phyloP scores from a whole-genome alignment of 1,140 invertebrate species.

The Bombus turneri region DNA sequence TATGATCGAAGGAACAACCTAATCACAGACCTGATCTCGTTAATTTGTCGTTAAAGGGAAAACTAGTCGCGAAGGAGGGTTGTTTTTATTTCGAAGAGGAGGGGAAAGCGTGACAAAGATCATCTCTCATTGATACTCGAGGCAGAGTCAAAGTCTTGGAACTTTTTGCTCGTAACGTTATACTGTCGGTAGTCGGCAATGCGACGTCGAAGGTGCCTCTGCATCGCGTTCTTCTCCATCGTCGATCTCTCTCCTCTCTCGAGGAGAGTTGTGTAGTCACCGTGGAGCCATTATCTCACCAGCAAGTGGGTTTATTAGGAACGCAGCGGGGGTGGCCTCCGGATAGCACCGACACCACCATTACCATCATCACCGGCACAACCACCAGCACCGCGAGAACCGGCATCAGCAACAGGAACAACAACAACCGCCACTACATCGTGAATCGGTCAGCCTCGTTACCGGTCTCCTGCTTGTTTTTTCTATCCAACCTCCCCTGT shows the following conservation, averaged over 20 bases:
- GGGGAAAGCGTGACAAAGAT: not conserved
- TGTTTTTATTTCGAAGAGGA: not conserved
- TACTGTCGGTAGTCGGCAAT: constrained; percentile 58
- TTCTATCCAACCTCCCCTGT: constrained; percentile 41
- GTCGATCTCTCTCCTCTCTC: constrained; percentile 33
- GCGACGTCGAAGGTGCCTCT: constrained; percentile 56
- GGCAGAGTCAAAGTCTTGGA: not conserved
- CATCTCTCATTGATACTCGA: not conserved
- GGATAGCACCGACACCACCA: constrained; percentile 71
- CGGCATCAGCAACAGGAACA: constrained; percentile 37
- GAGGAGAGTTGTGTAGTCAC: constrained; percentile 77
- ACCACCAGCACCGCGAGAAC: not conserved
- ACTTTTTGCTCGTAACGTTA: constrained; percentile 2
- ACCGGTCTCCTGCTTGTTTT: constrained; percentile 59
- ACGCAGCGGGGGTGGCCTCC: constrained; percentile 80
- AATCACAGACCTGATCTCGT: too few relatives aligned
- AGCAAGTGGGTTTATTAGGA: constrained; percentile 81
- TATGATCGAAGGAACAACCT: too few relatives aligned
- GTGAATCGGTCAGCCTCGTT: constrained; percentile 76
- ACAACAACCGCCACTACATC: constrained; percentile 39
- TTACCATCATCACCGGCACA: constrained; percentile 33
- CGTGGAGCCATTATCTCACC: constrained; percentile 78
- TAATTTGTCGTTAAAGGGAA: not conserved
- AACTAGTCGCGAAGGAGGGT: not conserved
- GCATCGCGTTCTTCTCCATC: not conserved